phyloP scores from a whole-genome alignment of 2,113 vertebrate genomes.

The Myrmecobius fasciatus region DNA sequence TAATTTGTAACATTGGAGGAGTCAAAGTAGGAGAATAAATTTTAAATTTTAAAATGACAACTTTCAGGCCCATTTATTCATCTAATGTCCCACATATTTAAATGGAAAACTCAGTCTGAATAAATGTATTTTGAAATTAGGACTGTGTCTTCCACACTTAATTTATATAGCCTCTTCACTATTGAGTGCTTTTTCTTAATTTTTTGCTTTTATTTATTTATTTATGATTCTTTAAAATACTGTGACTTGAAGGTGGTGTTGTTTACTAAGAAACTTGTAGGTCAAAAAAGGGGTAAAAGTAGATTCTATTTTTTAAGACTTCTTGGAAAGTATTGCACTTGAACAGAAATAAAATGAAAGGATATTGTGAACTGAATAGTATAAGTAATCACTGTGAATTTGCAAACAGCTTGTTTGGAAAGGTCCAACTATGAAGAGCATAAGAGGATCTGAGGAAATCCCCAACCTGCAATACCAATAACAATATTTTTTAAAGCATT shows the following conservation, averaged over 20 bases:
- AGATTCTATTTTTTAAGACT: conserved; percentile 81
- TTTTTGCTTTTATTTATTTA: conserved; percentile 17
- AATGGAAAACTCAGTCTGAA: conserved; percentile 54
- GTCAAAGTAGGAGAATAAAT: conserved; percentile 50
- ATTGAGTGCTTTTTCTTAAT: conserved; percentile 13
- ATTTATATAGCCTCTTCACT: conserved; percentile 46
- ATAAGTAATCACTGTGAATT: conserved; percentile 67
- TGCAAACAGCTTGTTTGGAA: conserved; percentile 78
- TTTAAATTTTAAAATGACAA: conserved; percentile 65
- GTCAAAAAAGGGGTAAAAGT: conserved; percentile 69
- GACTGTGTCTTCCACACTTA: neutral
- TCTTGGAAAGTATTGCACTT: conserved; percentile 90
- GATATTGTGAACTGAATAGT: conserved; percentile 69
- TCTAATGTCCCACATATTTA: conserved; percentile 48
- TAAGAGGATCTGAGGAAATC: conserved; percentile 70
- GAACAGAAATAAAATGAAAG: conserved; percentile 80
- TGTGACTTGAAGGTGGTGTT: conserved; percentile 61
- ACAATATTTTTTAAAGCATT: conserved; percentile 85
- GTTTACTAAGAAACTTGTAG: conserved; percentile 69
- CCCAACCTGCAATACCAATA: conserved; percentile 83
- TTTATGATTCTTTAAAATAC: conserved; percentile 63
- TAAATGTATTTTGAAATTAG: conserved; percentile 39
- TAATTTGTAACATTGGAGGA: conserved; percentile 68
- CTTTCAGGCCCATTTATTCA: conserved; percentile 62
- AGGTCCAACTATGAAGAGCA: conserved; percentile 67